phyloP scores from a whole-genome alignment of 2,113 vertebrate species.

The Scalopus aquaticus region DNA sequence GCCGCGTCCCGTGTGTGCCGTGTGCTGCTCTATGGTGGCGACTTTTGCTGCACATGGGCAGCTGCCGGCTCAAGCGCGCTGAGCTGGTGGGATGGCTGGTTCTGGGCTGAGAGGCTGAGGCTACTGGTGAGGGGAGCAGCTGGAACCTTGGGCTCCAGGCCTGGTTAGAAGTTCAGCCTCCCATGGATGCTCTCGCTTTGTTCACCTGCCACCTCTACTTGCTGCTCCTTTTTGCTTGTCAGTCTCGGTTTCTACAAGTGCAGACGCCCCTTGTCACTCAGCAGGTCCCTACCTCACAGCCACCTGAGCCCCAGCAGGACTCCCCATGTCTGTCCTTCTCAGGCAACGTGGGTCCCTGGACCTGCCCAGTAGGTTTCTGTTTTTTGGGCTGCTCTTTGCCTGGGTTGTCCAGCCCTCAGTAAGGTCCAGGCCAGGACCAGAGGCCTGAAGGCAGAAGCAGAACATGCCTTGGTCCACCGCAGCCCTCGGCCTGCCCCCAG shows the following conservation, averaged over 20 bases:
- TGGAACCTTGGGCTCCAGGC: not conserved
- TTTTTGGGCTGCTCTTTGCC: not conserved
- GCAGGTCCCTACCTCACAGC: not conserved
- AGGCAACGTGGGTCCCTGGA: not conserved
- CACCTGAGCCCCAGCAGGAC: not conserved
- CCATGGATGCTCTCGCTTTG: not conserved
- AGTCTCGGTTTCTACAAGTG: not conserved
- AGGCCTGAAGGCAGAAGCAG: no score
- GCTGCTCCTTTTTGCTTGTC: not conserved
- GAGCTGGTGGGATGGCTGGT: no score
- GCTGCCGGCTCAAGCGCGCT: no score
- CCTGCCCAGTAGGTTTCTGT: not conserved
- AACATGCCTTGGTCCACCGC: no score
- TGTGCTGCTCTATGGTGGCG: no score
- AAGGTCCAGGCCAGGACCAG: not conserved
- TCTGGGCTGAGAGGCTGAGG: no score
- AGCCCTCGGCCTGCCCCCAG: no score
- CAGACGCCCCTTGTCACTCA: not conserved
- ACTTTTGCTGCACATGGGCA: no score
- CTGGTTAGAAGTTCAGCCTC: not conserved
- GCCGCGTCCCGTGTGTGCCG: no score
- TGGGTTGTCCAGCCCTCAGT: not conserved
- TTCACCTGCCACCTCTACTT: not conserved
- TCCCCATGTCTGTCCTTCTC: not conserved
- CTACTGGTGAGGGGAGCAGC: not conserved